Percentiles rank a stretch among this genome's conserved stretches.
Conservation (phyloP, 2,797 vertebrate genomes). For the Enteromius paludinosus region DNA sequence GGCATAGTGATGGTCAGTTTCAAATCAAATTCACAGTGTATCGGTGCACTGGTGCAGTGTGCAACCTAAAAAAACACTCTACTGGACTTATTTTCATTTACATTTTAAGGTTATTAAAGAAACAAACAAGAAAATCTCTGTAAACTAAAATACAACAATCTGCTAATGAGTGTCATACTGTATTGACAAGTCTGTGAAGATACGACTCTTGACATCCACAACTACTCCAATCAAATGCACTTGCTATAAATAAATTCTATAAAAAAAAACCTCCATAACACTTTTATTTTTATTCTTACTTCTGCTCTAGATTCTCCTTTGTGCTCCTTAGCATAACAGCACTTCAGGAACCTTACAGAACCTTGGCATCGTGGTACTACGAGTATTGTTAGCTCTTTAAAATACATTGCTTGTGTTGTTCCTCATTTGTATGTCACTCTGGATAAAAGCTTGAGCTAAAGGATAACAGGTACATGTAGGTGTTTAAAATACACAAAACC, state of each 20-base stretch:
- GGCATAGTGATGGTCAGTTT: conserved; percentile 4
- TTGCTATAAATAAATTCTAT: not conserved
- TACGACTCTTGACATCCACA: not conserved
- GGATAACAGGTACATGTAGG: not conserved
- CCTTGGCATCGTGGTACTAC: not conserved
- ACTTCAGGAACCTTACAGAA: not conserved
- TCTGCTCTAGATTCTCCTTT: conserved; percentile 2
- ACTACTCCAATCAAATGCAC: not conserved
- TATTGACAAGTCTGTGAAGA: not conserved
- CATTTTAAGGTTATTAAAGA: not conserved
- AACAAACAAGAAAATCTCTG: not conserved
- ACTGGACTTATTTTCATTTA: not conserved
- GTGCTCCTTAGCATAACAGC: not conserved
- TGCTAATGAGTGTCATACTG: not conserved
- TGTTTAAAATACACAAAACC: not conserved
- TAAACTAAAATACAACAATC: not conserved
- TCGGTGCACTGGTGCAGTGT: not conserved
- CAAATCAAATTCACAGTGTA: not conserved
- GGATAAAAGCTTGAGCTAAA: not conserved
- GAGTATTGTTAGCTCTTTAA: not conserved
- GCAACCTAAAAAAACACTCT: not conserved
- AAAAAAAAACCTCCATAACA: not conserved
- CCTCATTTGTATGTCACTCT: not conserved
- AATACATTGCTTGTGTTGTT: not conserved
- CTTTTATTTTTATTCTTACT: not conserved